Evolutionary conservation across 1,140 invertebrate species (phyloP).

Genomic region (Littorina saxatilis): DNA sequence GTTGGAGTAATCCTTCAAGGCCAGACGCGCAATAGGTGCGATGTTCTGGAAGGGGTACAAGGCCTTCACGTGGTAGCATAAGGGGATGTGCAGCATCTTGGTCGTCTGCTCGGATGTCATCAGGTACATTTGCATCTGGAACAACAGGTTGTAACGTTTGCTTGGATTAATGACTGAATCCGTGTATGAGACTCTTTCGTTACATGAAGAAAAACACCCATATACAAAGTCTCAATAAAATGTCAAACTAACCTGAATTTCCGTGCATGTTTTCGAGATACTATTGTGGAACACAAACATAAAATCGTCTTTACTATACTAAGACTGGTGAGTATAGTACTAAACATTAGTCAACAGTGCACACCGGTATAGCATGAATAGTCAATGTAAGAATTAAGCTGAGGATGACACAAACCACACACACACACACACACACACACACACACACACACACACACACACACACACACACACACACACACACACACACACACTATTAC

Average conservation of each 20-base stretch:
- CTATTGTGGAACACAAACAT: no score
- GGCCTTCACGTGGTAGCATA: neutral
- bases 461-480: neutral
- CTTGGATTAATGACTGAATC: neutral
- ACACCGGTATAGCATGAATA: no score
- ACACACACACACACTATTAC: neutral
- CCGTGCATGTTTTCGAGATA: no score
- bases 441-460: neutral
- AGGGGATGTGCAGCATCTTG: neutral
- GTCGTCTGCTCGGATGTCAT: neutral
- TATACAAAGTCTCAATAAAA: neutral
- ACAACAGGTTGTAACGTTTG: neutral
- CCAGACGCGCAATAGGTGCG: neutral
- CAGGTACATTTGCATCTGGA: neutral
- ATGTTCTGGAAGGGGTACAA: slow-evolving; percentile 6
- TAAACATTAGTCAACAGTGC: neutral
- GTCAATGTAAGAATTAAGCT: no score
- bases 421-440: neutral
- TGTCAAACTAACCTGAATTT: no score
- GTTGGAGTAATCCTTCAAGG: neutral
- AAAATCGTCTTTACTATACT: no score
- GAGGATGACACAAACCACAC: neutral
- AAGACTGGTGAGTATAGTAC: no score
- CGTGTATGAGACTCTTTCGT: neutral
- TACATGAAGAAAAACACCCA: neutral